phyloP scores from a whole-genome alignment of 2,797 vertebrate species.

The Phoeniculus purpureus region DNA sequence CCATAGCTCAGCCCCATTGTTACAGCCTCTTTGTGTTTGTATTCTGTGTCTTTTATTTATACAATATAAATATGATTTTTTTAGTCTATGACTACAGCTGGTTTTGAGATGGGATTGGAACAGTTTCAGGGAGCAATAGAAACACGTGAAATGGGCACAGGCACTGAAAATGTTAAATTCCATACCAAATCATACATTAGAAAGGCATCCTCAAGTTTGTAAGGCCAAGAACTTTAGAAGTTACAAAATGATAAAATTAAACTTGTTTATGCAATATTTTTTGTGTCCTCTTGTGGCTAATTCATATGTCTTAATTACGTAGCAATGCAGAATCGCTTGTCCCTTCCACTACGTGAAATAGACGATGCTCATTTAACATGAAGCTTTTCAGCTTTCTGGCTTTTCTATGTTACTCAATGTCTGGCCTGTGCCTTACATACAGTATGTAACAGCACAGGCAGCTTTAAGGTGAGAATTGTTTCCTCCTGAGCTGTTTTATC shows the following conservation, averaged over 20 bases:
- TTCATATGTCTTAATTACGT: background rate
- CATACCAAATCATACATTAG: background rate
- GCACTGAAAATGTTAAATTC: background rate
- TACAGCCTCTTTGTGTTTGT: background rate
- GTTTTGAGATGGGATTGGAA: background rate
- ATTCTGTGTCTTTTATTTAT: background rate
- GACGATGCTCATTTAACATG: background rate
- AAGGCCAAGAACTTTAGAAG: background rate
- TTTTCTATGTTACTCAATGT: background rate
- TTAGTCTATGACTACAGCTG: background rate
- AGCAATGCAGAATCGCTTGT: background rate
- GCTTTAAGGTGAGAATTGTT: background rate
- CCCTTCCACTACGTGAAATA: background rate
- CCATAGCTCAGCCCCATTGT: background rate
- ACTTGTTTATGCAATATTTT: background rate
- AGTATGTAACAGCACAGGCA: background rate
- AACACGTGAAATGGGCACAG: background rate
- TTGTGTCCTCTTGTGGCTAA: background rate
- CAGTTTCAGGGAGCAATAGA: background rate
- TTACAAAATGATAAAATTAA: background rate
- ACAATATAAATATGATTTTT: background rate
- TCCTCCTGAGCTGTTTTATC: background rate
- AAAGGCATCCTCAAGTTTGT: background rate
- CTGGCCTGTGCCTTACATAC: background rate
- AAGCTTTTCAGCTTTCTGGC: background rate